Evolutionary conservation across 2,888 invertebrate species (phyloP).

Genomic region (Drepana falcataria): DNA sequence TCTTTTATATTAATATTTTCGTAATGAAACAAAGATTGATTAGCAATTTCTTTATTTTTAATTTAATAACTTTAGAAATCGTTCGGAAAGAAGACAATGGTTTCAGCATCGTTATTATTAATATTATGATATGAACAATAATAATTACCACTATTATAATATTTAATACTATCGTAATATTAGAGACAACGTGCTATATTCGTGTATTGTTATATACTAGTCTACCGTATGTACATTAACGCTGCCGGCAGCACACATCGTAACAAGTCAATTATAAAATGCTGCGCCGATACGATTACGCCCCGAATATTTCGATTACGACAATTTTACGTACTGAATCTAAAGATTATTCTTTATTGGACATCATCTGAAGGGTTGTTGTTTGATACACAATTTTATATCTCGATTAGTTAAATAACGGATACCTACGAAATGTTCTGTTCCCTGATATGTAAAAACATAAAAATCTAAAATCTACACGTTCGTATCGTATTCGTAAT

Average conservation of each 20-base stretch:
- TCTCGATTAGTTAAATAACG: no score
- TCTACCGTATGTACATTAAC: slow-evolving; percentile 57
- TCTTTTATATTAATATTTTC: background rate
- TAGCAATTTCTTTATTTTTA: slow-evolving; percentile 79
- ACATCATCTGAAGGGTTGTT: no score
- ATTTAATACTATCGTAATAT: slow-evolving; percentile 66
- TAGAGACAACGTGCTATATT: slow-evolving; percentile 68
- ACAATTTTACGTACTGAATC: background rate
- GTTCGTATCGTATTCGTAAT: no score
- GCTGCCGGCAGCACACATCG: slow-evolving; percentile 49
- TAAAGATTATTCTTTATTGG: background rate
- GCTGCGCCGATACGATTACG: slow-evolving; percentile 4
- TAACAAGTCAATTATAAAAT: slow-evolving; percentile 44
- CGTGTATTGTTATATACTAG: slow-evolving; percentile 52
- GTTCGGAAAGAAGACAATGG: slow-evolving; percentile 86
- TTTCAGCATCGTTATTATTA: slow-evolving; percentile 77
- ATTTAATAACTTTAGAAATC: slow-evolving; percentile 86
- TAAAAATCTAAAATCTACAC: no score
- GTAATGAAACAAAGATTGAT: slow-evolving; percentile 57
- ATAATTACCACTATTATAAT: slow-evolving; percentile 73
- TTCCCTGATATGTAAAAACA: no score
- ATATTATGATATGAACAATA: slow-evolving; percentile 85
- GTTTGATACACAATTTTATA: no score
- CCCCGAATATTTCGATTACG: slow-evolving; percentile 37
- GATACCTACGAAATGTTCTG: no score